Evolutionary conservation across 2,888 invertebrate species (phyloP), one percentile per base, ranked within the genome.

Genomic region (Drosophila hamatofila): DNA sequence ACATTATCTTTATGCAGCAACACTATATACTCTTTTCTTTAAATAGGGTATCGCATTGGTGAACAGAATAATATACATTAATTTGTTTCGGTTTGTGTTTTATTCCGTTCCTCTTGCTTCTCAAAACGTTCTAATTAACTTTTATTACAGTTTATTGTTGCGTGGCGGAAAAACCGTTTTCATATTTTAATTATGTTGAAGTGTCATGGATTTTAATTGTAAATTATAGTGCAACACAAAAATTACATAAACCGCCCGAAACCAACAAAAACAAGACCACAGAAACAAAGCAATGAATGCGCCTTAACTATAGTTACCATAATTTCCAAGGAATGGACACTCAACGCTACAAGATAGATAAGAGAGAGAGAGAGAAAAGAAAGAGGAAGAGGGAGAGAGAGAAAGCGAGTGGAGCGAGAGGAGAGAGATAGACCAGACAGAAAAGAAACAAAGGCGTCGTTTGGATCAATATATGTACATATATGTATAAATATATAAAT

Each of bases 121-220:
- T 54, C 57, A 66, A 66, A 75, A 57, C 76, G 59, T 56, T 81
- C 77, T 87, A 87, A 87, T 87, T 87, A 87, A 87, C 87, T 89
- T 87, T 87, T 90, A 87, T 89, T 90, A 90, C 90, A 80, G 75
- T 90, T 87, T 90, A 87, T 83, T 90, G 87, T 83, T 87, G 87
- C 74, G 71, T 69, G 66, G 79, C 79, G 78, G 78, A 78, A 86
- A 80, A 83, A 76, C 76, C 87, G 89, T 90, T 86, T 90, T 86
- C 91, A 91, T 80, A 89, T 90, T 91, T 90, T 90, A 91, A 91
- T 91, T 91, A 88, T 86, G 88, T 83, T 90, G 76, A 88, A 86
- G 85, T 86, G 90, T 86, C 89, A 81, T 89, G 85, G 79, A 80
- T 91, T 78, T 88, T 90, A 91, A 90, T 90, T 90, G 89, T 91